Conservation (phyloP, 2,797 vertebrate genomes). For the Coluber constrictor region DNA sequence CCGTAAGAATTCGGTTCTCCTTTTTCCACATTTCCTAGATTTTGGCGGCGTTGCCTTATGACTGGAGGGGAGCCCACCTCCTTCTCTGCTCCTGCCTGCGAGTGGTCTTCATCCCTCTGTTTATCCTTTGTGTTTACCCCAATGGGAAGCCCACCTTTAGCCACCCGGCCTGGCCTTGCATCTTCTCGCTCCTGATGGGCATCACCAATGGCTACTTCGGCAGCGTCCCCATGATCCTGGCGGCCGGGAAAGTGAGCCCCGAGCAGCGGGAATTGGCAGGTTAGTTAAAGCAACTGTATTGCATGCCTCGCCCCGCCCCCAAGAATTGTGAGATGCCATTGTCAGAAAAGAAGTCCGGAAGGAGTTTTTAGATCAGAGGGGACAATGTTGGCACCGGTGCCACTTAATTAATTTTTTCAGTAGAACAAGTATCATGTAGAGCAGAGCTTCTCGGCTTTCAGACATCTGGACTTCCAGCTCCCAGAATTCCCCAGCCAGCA, state of each 20-base stretch:
- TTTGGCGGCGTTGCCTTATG: constrained; percentile 89
- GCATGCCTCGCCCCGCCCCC: rapidly evolving
- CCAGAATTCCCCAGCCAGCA: neutral
- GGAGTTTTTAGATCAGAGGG: neutral
- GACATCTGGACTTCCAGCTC: neutral
- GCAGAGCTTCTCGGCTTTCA: neutral
- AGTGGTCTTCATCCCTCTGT: constrained; percentile 93
- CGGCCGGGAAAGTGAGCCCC: constrained; percentile 87
- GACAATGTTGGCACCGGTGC: neutral
- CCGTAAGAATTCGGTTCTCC: rapidly evolving
- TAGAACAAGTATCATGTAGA: neutral
- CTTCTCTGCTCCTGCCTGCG: constrained; percentile 89
- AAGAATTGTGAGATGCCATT: neutral
- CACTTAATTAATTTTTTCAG: neutral
- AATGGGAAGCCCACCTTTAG: constrained; percentile 79
- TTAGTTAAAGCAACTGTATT: constrained; percentile 69
- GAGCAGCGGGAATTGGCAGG: constrained; percentile 95
- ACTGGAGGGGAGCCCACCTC: constrained; percentile 88
- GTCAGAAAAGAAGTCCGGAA: neutral
- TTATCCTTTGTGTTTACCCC: constrained; percentile 94
- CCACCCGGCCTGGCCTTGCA: constrained; percentile 94
- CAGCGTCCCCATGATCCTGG: constrained; percentile 97
- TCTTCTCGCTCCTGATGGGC: constrained; percentile 97
- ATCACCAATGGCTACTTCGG: constrained; percentile 96
- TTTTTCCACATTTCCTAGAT: constrained; percentile 69